phyloP scores from a whole-genome alignment of 2,888 invertebrate genomes.

The Cryptus viduatorius region DNA sequence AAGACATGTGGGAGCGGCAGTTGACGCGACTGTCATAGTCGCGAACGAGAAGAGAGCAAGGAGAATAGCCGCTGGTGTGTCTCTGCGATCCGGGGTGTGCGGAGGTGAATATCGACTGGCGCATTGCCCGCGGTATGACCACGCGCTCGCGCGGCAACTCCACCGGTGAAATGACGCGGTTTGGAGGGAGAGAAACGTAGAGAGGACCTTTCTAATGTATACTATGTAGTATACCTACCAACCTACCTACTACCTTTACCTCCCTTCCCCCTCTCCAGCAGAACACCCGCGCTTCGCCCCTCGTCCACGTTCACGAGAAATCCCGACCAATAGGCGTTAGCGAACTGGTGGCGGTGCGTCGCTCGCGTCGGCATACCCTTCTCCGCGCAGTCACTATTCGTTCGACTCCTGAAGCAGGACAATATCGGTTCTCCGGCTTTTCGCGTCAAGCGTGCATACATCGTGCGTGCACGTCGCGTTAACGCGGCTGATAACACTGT shows the following conservation, averaged over 20 bases:
- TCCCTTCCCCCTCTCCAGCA: constrained; percentile 65
- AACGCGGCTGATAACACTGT: background rate
- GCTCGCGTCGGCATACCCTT: constrained; percentile 69
- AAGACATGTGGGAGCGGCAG: constrained; percentile 23
- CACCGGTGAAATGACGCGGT: constrained; percentile 60
- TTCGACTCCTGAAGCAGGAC: constrained; percentile 77
- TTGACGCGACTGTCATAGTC: constrained; percentile 26
- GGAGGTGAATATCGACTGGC: constrained; percentile 65
- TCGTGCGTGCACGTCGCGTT: constrained; percentile 31
- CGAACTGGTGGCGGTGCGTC: constrained; percentile 70
- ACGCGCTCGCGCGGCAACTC: constrained; percentile 74
- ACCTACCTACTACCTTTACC: constrained; percentile 48
- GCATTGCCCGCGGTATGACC: constrained; percentile 65
- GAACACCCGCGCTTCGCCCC: constrained; percentile 65
- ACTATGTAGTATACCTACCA: constrained; percentile 3
- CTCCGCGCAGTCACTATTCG: constrained; percentile 77
- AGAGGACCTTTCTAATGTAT: constrained; percentile 44
- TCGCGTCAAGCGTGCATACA: constrained; percentile 54
- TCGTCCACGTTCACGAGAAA: constrained; percentile 65
- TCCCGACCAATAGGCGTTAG: constrained; percentile 69
- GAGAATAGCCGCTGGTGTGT: constrained; percentile 14
- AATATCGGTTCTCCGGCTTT: constrained; percentile 61
- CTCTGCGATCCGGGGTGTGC: constrained; percentile 31
- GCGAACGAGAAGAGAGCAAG: constrained; percentile 32
- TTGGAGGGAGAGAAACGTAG: constrained; percentile 35